A percentile compares a stretch with the other conserved stretches of the same genome.
Conservation (phyloP, 2,113 vertebrate species). For the Osmerus mordax region DNA sequence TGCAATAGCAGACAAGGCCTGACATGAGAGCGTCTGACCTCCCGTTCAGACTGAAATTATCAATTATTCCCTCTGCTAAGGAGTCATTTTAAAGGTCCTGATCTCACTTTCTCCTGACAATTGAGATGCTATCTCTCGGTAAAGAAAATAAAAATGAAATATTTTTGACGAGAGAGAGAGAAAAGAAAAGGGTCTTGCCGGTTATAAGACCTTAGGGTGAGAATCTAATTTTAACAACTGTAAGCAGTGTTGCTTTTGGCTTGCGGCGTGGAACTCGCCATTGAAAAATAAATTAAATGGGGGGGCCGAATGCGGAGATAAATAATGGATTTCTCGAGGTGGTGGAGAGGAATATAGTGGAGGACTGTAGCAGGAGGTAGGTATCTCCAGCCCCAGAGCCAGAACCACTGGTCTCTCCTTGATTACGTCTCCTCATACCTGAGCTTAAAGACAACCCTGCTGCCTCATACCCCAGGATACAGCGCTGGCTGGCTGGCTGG, state of each 20-base stretch:
- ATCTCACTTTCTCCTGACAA: slow-evolving; percentile 63
- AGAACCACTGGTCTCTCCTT: slow-evolving; percentile 57
- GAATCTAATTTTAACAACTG: slow-evolving; percentile 55
- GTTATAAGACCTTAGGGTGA: slow-evolving; percentile 39
- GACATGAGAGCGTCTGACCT: slow-evolving; percentile 26
- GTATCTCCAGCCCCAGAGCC: slow-evolving; percentile 56
- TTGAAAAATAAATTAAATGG: slow-evolving; percentile 74
- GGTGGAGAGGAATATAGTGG: no score
- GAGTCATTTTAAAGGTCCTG: slow-evolving; percentile 67
- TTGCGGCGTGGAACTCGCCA: slow-evolving; percentile 52
- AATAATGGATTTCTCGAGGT: slow-evolving; percentile 64
- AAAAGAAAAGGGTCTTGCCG: no score
- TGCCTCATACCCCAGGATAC: neutral
- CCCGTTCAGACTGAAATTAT: slow-evolving; percentile 52
- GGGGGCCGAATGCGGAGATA: slow-evolving; percentile 64
- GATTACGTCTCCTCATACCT: slow-evolving; percentile 66
- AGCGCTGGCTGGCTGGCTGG: no score
- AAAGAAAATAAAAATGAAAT: slow-evolving; percentile 49
- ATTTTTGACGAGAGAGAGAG: slow-evolving; percentile 29
- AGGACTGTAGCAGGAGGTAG: slow-evolving; percentile 40
- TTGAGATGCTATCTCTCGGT: slow-evolving; percentile 62
- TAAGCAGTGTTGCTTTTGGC: slow-evolving; percentile 52
- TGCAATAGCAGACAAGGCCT: slow-evolving; percentile 9
- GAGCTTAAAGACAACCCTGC: slow-evolving; percentile 49
- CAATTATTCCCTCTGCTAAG: slow-evolving; percentile 60